Conservation (phyloP, 2,797 vertebrate species). For the Gorsachius magnificus region DNA sequence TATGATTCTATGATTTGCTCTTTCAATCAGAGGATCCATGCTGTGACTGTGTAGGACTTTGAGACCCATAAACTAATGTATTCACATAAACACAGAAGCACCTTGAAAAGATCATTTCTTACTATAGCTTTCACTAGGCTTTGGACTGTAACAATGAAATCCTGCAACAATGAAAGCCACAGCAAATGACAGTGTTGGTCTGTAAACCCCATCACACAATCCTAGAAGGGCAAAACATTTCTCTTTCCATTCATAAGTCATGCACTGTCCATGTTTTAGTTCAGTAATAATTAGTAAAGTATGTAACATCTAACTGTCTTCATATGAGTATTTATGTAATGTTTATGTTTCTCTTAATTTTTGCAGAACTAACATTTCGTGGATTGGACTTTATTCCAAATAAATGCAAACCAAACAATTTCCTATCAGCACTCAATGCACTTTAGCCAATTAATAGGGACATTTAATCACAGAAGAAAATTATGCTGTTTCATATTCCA, state of each 20-base stretch:
- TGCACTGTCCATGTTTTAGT: not conserved
- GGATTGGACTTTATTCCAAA: conserved; percentile 36
- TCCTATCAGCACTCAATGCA: not conserved
- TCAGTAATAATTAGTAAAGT: not conserved
- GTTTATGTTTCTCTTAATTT: conserved; percentile 41
- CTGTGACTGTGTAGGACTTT: not conserved
- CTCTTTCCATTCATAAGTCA: not conserved
- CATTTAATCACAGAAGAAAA: conserved; percentile 42
- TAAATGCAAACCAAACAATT: conserved; percentile 55
- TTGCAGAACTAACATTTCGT: conserved; percentile 8
- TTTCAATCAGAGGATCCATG: not conserved
- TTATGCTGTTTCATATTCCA: not conserved
- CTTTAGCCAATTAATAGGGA: conserved; percentile 50
- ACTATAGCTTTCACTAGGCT: not conserved
- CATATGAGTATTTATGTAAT: not conserved
- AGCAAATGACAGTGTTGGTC: not conserved
- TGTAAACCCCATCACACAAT: not conserved
- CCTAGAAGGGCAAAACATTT: not conserved
- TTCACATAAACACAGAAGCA: conserved; percentile 1
- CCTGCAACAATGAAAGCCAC: not conserved
- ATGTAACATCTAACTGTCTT: not conserved
- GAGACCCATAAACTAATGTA: not conserved
- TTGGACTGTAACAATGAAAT: not conserved
- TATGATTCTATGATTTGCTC: not conserved
- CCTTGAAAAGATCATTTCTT: not conserved